These are phyloP conservation scores for Porites cylindrica DNA, from an alignment of 92 coral and sea anemone genomes.

Conservation along the genomic window DNA sequence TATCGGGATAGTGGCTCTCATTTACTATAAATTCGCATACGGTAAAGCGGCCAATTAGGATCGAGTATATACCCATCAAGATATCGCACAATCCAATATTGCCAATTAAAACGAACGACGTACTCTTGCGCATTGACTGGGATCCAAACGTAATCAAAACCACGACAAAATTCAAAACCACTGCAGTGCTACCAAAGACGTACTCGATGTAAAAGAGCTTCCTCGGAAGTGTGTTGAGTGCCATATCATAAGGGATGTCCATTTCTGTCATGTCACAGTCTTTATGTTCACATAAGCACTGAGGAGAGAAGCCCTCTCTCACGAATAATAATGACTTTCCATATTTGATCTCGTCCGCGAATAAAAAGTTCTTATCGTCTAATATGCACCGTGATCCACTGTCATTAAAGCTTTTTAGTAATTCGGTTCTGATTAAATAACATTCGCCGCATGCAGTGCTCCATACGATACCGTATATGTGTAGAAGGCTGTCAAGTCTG, in stretches of 20 bases:
- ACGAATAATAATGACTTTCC: conserved; percentile 55
- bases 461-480: conserved; percentile 58
- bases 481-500: conserved; percentile 31
- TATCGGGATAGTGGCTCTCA: conserved; percentile 29
- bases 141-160: conserved; percentile 40
- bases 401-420: conserved; percentile 12
- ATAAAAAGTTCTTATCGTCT: neutral
- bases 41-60: conserved; percentile 67
- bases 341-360: conserved; percentile 55
- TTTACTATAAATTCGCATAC: conserved; percentile 70
- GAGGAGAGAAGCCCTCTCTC: conserved; percentile 58
- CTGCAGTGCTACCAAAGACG: conserved; percentile 52
- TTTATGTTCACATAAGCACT: conserved; percentile 51
- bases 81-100: conserved; percentile 70
- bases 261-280: conserved; percentile 29
- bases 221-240: conserved; percentile 53
- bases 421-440: too few species aligned
- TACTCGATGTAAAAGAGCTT: conserved; percentile 69
- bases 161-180: conserved; percentile 41
- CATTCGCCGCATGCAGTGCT: conserved; percentile 52
- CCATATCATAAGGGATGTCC: conserved; percentile 29
- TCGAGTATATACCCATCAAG: conserved; percentile 66
- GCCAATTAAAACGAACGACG: conserved; percentile 65
- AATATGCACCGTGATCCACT: conserved; percentile 31
- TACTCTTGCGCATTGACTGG: conserved; percentile 44